Base-by-base conservation (phyloP, 2,797 vertebrate species). In the Acipenser ruthenus region DNA sequence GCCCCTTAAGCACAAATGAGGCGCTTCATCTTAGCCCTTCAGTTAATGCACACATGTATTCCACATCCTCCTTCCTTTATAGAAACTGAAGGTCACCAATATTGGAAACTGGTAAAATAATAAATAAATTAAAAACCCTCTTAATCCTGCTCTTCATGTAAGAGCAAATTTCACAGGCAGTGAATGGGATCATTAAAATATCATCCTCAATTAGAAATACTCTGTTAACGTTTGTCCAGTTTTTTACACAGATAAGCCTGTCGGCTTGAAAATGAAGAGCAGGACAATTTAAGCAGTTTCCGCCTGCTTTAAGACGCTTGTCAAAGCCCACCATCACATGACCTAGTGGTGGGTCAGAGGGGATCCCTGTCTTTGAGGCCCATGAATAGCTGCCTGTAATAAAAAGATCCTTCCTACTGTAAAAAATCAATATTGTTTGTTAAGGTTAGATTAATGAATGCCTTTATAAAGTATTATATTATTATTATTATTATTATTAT, bases 1-100 rank as follows among this genome's bases (percentile, higher is more conserved):
- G 76, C 74, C 82, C 68, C 80, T 78, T 73, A 50, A 73, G 82
- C 79, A 63, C 62, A 59, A 68, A 67, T 61, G 50, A 67, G 65
- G 37, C 49, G 47, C 49, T 61, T 67, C 15, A 67, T 50, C 65
- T 52, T 49, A 61, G 15, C 64, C 50, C 37, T 64, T 12, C 51
- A 37, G 37, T 58, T 65, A 65, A 49, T 48, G 48, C 13, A 58
- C 55, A 51, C 53, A 65, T 49, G 48, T 59, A 65, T 7, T 65
- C 47, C 37, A 49, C 7, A 37, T 55, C 18, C 2, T 37, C 18
- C 64, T 8, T 18, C 13, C 51, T 65, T 47, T 55, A 58, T 49
- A 8, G 48, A 65, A 48, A 49, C 47, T 13, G 53, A 65, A 65
- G 11, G 37, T 65, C 53, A 49, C 53, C 2, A 55, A 58, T 59